phyloP scores from a whole-genome alignment of 2,113 vertebrate species.

The Mormoops blainvillei region DNA sequence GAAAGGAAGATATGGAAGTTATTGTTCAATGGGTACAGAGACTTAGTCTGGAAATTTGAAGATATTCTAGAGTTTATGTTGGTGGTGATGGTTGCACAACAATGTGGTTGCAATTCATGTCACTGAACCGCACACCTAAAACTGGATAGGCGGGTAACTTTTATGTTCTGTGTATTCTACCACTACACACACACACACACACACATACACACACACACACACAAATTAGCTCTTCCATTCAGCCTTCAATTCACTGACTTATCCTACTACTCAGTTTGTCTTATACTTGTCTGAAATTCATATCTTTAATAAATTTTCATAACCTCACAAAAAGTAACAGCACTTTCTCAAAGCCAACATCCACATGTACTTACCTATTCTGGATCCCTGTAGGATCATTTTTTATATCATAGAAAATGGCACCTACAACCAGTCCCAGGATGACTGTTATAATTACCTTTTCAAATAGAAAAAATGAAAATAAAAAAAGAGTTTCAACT shows the following conservation, averaged over 20 bases:
- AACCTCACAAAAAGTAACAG: neutral
- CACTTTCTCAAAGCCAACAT: neutral
- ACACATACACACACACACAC: too few relatives aligned
- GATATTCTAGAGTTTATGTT: neutral
- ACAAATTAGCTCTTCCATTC: neutral
- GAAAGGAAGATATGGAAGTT: neutral
- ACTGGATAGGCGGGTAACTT: neutral
- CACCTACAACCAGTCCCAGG: conserved; percentile 87
- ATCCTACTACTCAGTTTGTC: neutral
- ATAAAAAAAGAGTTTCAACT: neutral
- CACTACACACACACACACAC: neutral
- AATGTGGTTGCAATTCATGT: neutral
- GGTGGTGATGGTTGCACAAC: neutral
- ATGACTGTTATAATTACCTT: conserved; percentile 84
- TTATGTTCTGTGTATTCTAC: neutral
- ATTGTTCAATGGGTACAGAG: neutral
- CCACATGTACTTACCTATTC: conserved; percentile 85
- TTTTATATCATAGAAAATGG: conserved; percentile 86
- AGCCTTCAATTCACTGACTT: neutral
- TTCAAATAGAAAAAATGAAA: conserved; percentile 18
- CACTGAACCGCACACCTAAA: neutral
- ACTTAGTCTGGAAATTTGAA: neutral
- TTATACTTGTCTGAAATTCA: neutral
- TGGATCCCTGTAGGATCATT: conserved; percentile 83
- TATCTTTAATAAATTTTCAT: neutral